These are phyloP conservation scores for Elanoides forficatus DNA, from an alignment of 2,113 vertebrate genomes.

Conservation along the genomic window DNA sequence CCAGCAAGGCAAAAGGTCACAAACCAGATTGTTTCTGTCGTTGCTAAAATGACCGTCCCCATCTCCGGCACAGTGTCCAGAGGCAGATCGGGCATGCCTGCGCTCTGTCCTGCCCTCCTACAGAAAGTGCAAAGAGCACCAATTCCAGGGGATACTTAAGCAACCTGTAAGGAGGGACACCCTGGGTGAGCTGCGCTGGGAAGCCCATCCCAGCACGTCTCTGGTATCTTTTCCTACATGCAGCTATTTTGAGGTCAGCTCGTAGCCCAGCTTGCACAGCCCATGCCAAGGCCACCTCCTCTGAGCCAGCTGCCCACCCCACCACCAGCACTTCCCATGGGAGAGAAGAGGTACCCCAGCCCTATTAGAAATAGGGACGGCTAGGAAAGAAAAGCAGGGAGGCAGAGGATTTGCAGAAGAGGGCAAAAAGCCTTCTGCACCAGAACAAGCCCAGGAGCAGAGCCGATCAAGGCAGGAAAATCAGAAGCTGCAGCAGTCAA, in stretches of 20 bases:
- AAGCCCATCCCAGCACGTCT: neutral
- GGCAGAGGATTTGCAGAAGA: neutral
- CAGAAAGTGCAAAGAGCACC: neutral
- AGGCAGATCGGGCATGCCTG: rapidly evolving
- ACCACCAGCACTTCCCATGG: neutral
- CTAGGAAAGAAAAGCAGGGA: neutral
- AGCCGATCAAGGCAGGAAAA: neutral
- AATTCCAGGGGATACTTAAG: neutral
- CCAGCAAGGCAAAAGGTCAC: neutral
- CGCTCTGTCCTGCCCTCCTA: rapidly evolving
- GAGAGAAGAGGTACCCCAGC: neutral
- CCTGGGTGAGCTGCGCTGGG: neutral
- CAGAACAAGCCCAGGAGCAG: neutral
- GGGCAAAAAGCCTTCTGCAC: neutral
- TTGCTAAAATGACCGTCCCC: neutral
- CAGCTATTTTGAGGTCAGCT: neutral
- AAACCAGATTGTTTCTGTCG: neutral
- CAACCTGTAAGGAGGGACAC: neutral
- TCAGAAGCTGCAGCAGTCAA: neutral
- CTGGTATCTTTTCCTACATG: neutral
- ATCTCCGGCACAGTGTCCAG: neutral
- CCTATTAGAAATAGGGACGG: neutral
- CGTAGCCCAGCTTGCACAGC: rapidly evolving
- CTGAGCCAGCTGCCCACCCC: neutral
- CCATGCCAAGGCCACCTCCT: neutral